phyloP scores from a whole-genome alignment of 64 coral and sea anemone genomes.

The Hydrozoanthus tunicans region DNA sequence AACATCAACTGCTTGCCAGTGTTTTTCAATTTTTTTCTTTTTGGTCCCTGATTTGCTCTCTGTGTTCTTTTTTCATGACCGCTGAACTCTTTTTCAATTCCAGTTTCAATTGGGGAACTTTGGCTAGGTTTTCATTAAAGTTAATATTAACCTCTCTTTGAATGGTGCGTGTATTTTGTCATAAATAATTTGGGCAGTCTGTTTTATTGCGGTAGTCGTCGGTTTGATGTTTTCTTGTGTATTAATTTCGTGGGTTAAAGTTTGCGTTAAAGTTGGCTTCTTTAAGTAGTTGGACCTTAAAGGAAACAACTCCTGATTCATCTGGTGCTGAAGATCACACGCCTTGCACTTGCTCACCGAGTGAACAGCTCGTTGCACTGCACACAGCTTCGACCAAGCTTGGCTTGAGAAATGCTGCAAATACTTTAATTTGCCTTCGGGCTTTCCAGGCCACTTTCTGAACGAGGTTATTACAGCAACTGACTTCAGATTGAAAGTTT shows the following conservation, averaged over 20 bases:
- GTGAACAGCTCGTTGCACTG: conserved; percentile 32
- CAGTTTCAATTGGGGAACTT: conserved; percentile 34
- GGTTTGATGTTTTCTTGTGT: conserved; percentile 49
- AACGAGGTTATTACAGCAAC: conserved; percentile 10
- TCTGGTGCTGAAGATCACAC: conserved; percentile 31
- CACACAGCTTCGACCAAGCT: conserved; percentile 39
- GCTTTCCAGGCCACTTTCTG: conserved; percentile 29
- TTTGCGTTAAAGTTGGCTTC: conserved; percentile 9
- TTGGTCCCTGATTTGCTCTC: conserved; percentile 19
- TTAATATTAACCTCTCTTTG: conserved; percentile 8
- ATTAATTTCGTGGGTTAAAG: neutral
- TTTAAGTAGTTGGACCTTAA: conserved; percentile 50
- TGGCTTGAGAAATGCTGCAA: conserved; percentile 19
- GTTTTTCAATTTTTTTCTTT: conserved; percentile 41
- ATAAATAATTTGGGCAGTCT: conserved; percentile 12
- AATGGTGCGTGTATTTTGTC: conserved; percentile 47
- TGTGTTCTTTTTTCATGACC: conserved; percentile 28
- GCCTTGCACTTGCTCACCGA: conserved; percentile 44
- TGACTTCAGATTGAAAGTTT: conserved; percentile 35
- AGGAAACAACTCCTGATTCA: conserved; percentile 33
- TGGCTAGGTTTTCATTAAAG: conserved; percentile 37
- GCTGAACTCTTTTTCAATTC: conserved; percentile 39
- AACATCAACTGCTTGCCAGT: conserved; percentile 43
- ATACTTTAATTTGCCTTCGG: conserved; percentile 51
- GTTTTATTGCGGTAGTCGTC: conserved; percentile 26